These are phyloP conservation scores for Altica lythri DNA, from an alignment of 2,888 invertebrate species.

Conservation along the genomic window DNA sequence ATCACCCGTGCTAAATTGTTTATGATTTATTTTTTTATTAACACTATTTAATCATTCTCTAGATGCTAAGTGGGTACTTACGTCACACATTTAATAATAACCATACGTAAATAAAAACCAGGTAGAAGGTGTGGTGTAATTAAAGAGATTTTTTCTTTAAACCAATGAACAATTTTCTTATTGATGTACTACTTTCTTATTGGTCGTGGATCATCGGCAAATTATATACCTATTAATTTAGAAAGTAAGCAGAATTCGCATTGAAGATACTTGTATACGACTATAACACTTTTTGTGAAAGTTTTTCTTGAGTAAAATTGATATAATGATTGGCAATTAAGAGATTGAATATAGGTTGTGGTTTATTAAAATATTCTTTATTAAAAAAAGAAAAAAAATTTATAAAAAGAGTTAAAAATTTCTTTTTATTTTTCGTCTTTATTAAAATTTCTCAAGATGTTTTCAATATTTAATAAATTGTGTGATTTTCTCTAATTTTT, in stretches of 20 bases:
- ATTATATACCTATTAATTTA: slow-evolving; percentile 15
- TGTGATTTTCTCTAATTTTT: no score
- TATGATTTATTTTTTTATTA: no score
- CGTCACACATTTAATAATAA: slow-evolving; percentile 11
- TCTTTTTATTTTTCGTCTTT: no score
- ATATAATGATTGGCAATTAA: slow-evolving; percentile 5
- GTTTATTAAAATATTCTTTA: no score
- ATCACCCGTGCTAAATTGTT: no score
- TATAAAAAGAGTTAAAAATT: no score
- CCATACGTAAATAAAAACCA: slow-evolving; percentile 2
- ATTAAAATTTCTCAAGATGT: no score
- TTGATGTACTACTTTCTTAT: slow-evolving; percentile 11
- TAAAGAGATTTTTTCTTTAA: slow-evolving; percentile 15
- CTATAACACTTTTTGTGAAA: slow-evolving; percentile 12
- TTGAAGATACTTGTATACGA: not conserved
- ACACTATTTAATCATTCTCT: no score
- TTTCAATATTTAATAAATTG: no score
- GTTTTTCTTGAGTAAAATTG: slow-evolving; percentile 8
- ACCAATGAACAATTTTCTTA: slow-evolving; percentile 15
- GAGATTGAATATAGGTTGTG: no score
- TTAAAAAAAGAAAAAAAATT: no score
- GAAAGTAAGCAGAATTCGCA: slow-evolving; percentile 14
- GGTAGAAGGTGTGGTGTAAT: slow-evolving; percentile 19
- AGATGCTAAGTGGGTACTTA: no score
- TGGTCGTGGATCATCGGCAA: slow-evolving; percentile 12